Percentiles rank a stretch among this genome's conserved stretches.
Evolutionary conservation across 2,888 invertebrate species (phyloP).

Genomic region (Megastigmus dorsalis): DNA sequence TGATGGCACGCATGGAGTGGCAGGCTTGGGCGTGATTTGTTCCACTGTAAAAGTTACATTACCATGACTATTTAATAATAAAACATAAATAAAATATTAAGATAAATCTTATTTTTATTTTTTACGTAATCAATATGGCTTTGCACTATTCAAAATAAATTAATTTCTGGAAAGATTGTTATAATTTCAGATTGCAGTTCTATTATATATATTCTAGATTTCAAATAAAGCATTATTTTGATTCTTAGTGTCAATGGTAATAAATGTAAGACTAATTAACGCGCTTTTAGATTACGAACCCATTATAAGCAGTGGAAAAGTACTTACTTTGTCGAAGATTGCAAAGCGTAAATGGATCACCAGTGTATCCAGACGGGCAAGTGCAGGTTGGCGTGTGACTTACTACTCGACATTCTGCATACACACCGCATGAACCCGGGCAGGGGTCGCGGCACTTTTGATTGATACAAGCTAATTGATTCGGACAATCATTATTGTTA

Average conservation of each 20-base stretch:
- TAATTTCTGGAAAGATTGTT: no score
- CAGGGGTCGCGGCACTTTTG: constrained; percentile 83
- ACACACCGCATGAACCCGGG: constrained; percentile 84
- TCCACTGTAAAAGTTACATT: constrained; percentile 17
- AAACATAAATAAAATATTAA: no score
- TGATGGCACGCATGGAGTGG: constrained; percentile 73
- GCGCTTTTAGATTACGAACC: no score
- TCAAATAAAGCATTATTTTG: not conserved
- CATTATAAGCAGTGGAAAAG: no score
- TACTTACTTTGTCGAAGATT: constrained; percentile 21
- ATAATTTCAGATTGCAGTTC: no score
- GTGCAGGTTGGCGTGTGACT: constrained; percentile 86
- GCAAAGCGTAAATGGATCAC: constrained; percentile 82
- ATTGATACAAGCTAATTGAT: constrained; percentile 79
- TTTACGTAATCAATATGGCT: no score
- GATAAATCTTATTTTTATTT: no score
- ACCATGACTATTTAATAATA: no score
- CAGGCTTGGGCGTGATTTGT: not conserved
- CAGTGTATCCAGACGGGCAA: constrained; percentile 82
- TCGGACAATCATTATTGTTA: constrained; percentile 80
- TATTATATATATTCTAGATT: no score
- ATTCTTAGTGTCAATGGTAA: no score
- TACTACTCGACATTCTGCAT: constrained; percentile 80
- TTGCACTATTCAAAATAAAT: no score
- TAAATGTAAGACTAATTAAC: no score